These are phyloP conservation scores for Cydia splendana DNA, from an alignment of 1,140 invertebrate species.

Conservation along the genomic window DNA sequence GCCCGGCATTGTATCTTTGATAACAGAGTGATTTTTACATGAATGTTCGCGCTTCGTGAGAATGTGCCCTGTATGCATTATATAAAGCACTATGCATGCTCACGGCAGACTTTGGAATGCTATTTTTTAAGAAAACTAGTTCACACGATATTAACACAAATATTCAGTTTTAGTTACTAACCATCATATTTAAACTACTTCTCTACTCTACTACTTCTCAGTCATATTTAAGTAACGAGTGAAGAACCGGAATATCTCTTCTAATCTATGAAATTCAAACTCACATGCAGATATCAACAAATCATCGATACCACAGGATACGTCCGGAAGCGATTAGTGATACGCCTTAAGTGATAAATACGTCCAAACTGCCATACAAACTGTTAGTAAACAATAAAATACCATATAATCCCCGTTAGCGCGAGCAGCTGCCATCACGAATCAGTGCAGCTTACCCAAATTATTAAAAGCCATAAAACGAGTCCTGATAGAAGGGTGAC, in stretches of 20 bases:
- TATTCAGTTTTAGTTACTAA: neutral
- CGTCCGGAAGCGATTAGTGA: conserved; percentile 21
- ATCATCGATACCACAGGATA: neutral
- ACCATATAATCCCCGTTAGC: conserved; percentile 62
- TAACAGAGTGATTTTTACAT: neutral
- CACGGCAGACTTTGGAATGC: neutral
- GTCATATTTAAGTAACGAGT: neutral
- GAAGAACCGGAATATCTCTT: neutral
- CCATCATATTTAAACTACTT: neutral
- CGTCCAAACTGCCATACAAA: conserved; percentile 37
- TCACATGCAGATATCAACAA: neutral
- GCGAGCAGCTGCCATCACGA: conserved; percentile 67
- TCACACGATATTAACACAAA: neutral
- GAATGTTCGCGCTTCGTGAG: neutral
- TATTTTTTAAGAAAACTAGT: neutral
- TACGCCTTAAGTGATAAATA: conserved; percentile 29
- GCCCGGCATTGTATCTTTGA: neutral
- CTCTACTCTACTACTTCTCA: neutral
- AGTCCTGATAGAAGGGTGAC: conserved; percentile 72
- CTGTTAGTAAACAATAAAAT: conserved; percentile 54
- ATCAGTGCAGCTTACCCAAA: conserved; percentile 76
- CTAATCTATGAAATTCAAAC: neutral
- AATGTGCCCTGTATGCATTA: neutral
- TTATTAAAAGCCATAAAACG: conserved; percentile 79
- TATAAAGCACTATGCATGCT: neutral